phyloP scores from a whole-genome alignment of 2,888 invertebrate genomes.

The Spodoptera littoralis region DNA sequence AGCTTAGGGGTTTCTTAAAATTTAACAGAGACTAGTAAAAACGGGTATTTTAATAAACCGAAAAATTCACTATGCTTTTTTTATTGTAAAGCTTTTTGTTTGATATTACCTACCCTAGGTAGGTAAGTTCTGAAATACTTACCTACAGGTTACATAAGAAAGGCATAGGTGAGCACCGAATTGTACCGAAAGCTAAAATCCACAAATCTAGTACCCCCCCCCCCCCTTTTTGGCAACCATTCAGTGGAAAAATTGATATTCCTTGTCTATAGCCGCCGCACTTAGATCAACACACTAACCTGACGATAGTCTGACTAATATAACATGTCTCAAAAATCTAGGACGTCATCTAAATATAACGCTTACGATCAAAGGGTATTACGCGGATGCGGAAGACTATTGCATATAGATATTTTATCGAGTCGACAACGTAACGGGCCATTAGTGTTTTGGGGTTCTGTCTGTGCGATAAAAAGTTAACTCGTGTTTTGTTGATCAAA shows the following conservation, averaged over 20 bases:
- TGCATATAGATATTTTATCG: constrained; percentile 74
- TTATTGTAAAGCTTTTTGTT: too few relatives aligned
- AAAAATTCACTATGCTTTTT: too few relatives aligned
- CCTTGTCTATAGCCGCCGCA: constrained; percentile 33
- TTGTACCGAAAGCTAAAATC: too few relatives aligned
- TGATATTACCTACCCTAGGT: too few relatives aligned
- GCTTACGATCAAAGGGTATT: constrained; percentile 73
- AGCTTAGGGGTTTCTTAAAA: too few relatives aligned
- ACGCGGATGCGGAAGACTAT: constrained; percentile 72
- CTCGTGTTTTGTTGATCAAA: constrained; percentile 1
- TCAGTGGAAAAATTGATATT: background rate
- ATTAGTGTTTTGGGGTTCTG: constrained; percentile 66
- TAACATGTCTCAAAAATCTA: constrained; percentile 61
- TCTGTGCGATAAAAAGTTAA: constrained; percentile 8
- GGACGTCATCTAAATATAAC: constrained; percentile 61
- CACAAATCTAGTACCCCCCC: too few relatives aligned
- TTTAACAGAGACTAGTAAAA: too few relatives aligned
- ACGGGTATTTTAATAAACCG: too few relatives aligned
- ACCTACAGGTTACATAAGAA: too few relatives aligned
- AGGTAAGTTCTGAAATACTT: too few relatives aligned
- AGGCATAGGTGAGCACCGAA: too few relatives aligned
- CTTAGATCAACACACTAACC: constrained; percentile 49
- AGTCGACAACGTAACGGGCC: constrained; percentile 69
- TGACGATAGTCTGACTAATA: constrained; percentile 54
- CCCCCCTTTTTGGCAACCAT: too few relatives aligned